These are phyloP conservation scores for Sceloporus undulatus DNA, from an alignment of 2,113 vertebrate genomes.

Conservation along the genomic window DNA sequence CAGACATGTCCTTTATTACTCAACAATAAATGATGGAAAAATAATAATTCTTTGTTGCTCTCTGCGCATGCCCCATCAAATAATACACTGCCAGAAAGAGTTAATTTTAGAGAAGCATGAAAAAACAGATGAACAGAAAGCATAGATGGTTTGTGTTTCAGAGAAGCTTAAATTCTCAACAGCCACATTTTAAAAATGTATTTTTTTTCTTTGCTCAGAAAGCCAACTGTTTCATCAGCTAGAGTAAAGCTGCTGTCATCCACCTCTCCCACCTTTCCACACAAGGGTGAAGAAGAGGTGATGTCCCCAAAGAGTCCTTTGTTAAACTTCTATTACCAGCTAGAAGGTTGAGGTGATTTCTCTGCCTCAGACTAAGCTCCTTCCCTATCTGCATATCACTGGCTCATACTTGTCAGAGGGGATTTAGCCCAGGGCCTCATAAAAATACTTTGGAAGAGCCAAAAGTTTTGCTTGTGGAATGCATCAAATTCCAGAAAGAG, in stretches of 20 bases:
- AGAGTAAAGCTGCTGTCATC: neutral
- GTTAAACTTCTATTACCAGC: conserved; percentile 4
- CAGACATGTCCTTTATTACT: neutral
- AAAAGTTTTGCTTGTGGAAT: conserved; percentile 16
- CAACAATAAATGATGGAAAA: neutral
- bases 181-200: too few relatives aligned
- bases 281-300: conserved; percentile 23
- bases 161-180: neutral
- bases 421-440: conserved; percentile 38
- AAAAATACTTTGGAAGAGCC: conserved; percentile 25
- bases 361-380: conserved; percentile 11
- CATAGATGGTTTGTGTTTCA: neutral
- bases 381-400: conserved; percentile 31
- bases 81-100: neutral
- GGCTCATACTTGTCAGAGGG: conserved; percentile 33
- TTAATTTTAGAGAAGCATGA: neutral
- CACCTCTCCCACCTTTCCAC: neutral
- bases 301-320: conserved; percentile 18
- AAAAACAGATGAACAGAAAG: neutral
- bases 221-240: neutral
- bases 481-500: neutral
- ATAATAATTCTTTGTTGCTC: neutral
- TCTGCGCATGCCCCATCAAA: neutral
- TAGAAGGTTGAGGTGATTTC: neutral
- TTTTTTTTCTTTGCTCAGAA: neutral